A percentile compares a stretch with the other conserved stretches of the same genome.
phyloP scores from a whole-genome alignment of 1,140 invertebrate species.

The Oscheius sp. region DNA sequence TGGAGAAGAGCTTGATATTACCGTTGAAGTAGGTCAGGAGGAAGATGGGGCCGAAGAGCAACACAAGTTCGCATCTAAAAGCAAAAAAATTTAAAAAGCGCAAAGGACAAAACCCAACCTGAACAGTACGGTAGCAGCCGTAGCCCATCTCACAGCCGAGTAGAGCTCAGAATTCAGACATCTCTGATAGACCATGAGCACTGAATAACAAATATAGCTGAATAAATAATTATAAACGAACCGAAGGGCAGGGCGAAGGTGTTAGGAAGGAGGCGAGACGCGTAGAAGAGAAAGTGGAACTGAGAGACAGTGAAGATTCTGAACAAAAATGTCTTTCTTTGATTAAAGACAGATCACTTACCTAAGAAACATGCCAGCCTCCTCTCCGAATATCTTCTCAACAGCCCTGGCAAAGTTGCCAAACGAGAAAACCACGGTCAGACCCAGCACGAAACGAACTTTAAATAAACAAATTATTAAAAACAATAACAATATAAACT shows the following conservation, averaged over 20 bases:
- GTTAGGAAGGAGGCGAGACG: conserved; percentile 89
- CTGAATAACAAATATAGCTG: conserved; percentile 68
- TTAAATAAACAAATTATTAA: conserved; percentile 39
- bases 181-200: conserved; percentile 77
- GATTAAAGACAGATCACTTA: neutral
- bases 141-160: conserved; percentile 79
- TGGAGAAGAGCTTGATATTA: conserved; percentile 65
- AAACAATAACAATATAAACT: conserved; percentile 48
- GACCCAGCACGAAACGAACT: conserved; percentile 79
- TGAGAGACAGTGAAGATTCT: conserved; percentile 81
- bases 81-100: neutral
- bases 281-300: conserved; percentile 96
- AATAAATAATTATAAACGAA: conserved; percentile 64
- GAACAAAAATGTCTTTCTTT: neutral
- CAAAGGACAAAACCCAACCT: conserved; percentile 42
- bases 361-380: conserved; percentile 75
- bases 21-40: conserved; percentile 72
- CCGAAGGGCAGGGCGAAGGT: conserved; percentile 87
- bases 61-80: conserved; percentile 75
- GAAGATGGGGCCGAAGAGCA: conserved; percentile 82
- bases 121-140: conserved; percentile 83
- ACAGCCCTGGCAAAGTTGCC: conserved; percentile 72
- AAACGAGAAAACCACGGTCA: conserved; percentile 74
- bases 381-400: conserved; percentile 74
- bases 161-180: conserved; percentile 78